Conservation (phyloP, 2,797 vertebrate genomes). For the Lates japonicus region DNA sequence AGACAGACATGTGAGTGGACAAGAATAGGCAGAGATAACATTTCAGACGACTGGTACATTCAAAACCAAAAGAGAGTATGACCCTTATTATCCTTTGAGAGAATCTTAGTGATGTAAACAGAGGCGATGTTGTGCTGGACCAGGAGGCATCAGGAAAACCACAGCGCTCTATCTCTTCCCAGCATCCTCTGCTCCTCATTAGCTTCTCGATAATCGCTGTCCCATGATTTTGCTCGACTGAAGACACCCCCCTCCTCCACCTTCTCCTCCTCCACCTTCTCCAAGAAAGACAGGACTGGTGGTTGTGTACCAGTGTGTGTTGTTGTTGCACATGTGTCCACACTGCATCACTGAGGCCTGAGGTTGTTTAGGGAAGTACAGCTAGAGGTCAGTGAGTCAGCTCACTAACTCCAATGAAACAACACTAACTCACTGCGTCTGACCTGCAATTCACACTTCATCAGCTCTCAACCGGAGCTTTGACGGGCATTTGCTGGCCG, state of each 20-base stretch:
- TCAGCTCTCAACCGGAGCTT: slow-evolving; percentile 25
- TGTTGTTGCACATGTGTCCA: neutral
- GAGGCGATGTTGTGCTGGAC: slow-evolving; percentile 33
- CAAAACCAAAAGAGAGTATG: neutral
- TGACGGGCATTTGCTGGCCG: slow-evolving; percentile 31
- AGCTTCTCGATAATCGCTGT: slow-evolving; percentile 65
- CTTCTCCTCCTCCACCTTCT: slow-evolving; percentile 15
- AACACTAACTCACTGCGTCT: slow-evolving; percentile 23
- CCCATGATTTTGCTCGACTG: slow-evolving; percentile 70
- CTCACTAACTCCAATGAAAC: slow-evolving; percentile 18
- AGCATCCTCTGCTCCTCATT: slow-evolving; percentile 73
- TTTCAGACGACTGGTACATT: neutral
- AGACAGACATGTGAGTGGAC: too few relatives aligned
- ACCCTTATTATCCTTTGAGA: slow-evolving; percentile 5
- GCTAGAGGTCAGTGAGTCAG: slow-evolving; percentile 59
- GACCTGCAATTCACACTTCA: slow-evolving; percentile 42
- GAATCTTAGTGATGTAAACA: slow-evolving; percentile 44
- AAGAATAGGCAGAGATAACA: neutral
- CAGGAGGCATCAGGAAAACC: slow-evolving; percentile 50
- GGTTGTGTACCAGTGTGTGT: neutral
- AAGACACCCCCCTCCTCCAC: slow-evolving; percentile 58
- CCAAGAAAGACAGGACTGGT: neutral
- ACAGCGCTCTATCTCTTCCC: slow-evolving; percentile 58
- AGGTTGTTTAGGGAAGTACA: slow-evolving; percentile 46
- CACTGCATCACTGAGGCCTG: slow-evolving; percentile 1